Evolutionary conservation across 1,140 invertebrate genomes (phyloP).

Genomic region (Oryctes rhinoceros): DNA sequence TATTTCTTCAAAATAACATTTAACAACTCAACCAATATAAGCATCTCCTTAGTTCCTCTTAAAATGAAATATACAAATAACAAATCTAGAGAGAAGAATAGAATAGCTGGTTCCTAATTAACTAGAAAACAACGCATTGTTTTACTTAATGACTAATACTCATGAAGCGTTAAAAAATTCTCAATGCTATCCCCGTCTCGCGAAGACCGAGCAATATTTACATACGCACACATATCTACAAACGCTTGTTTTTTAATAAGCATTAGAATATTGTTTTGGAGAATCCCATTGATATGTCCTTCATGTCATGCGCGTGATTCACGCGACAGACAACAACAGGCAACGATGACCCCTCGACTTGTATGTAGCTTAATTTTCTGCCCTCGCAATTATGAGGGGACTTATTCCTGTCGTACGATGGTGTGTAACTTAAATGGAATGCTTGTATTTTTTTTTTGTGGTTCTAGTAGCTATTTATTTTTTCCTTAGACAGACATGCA

Average conservation of each 20-base stretch:
- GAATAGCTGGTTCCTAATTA: not conserved
- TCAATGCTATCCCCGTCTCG: not conserved
- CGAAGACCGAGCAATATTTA: not conserved
- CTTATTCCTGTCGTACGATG: no score
- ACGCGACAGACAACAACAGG: not conserved
- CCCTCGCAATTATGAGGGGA: no score
- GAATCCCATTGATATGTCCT: slow-evolving; percentile 32
- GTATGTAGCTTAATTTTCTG: no score
- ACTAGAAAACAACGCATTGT: not conserved
- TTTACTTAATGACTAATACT: slow-evolving; percentile 10
- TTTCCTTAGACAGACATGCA: no score
- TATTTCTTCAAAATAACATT: no score
- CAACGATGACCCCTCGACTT: not conserved
- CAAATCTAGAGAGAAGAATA: not conserved
- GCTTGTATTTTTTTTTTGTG: no score
- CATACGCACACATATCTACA: not conserved
- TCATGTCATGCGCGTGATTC: slow-evolving; percentile 21
- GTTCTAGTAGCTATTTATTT: no score
- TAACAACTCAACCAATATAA: no score
- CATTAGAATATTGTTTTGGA: slow-evolving; percentile 36
- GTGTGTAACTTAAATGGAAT: no score
- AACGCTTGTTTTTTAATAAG: not conserved
- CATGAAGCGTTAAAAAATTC: slow-evolving; percentile 13
- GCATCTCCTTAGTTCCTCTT: no score
- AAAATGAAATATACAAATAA: no score